These are phyloP conservation scores for Lampropteryx suffumata DNA, from an alignment of 2,888 invertebrate species.

Conservation along the genomic window DNA sequence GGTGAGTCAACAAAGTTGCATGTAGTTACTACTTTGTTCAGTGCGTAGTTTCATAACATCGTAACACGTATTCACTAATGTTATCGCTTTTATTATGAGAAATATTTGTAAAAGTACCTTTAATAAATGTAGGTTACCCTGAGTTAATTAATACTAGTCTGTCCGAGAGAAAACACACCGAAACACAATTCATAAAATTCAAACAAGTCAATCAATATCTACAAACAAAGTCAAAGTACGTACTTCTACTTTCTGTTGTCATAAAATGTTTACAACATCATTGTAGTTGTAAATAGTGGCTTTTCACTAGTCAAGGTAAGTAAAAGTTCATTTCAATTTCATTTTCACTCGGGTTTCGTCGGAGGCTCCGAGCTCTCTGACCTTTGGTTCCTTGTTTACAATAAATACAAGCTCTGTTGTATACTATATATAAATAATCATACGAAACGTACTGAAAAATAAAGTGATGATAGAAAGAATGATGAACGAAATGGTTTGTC, in stretches of 20 bases:
- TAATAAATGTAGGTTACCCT: no score
- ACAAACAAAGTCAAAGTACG: conserved; percentile 68
- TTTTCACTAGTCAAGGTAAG: conserved; percentile 51
- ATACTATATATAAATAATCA: conserved; percentile 48
- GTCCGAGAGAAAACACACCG: conserved; percentile 53
- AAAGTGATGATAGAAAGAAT: conserved; percentile 40
- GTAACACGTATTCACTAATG: no score
- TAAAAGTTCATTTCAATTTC: conserved; percentile 74
- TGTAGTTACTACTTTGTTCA: no score
- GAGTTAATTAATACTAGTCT: conserved; percentile 33
- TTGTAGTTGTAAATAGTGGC: conserved; percentile 45
- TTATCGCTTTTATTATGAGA: no score
- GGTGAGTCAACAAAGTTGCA: no score
- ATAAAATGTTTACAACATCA: conserved; percentile 50
- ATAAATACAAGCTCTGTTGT: conserved; percentile 50
- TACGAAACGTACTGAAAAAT: conserved; percentile 53
- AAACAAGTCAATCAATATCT: conserved; percentile 57
- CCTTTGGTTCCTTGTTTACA: conserved; percentile 51
- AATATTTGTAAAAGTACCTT: no score
- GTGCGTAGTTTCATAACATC: no score
- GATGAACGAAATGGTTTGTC: conserved; percentile 55
- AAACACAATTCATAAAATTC: conserved; percentile 68
- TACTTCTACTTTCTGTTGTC: conserved; percentile 48
- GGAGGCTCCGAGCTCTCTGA: conserved; percentile 45
- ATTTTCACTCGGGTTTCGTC: conserved; percentile 58